Percentiles rank a stretch among this genome's conserved stretches.
These are phyloP conservation scores for Thysanoteuthis rhombus DNA, from an alignment of 2,888 invertebrate species.

Conservation along the genomic window DNA sequence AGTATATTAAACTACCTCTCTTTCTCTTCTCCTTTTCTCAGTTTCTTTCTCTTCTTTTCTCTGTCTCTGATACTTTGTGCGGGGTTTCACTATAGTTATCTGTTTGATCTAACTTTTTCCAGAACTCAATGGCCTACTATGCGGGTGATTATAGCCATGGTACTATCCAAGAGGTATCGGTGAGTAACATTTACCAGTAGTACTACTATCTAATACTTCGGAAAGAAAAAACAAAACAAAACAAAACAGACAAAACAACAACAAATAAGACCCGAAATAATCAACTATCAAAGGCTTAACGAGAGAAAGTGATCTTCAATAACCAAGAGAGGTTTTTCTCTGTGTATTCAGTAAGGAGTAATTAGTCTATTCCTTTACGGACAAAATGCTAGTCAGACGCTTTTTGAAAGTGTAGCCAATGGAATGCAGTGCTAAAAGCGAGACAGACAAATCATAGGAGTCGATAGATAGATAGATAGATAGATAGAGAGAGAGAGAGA, in stretches of 20 bases:
- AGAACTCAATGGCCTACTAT: constrained; percentile 31
- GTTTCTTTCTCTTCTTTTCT: background rate
- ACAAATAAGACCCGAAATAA: background rate
- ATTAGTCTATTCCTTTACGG: no score
- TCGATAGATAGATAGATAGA: no score
- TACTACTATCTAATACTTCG: background rate
- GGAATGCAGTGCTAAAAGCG: no score
- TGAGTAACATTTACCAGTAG: constrained; percentile 15
- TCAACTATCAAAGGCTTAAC: no score
- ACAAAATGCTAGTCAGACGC: no score
- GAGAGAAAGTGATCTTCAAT: no score
- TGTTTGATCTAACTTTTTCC: constrained; percentile 16
- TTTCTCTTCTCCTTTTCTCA: background rate
- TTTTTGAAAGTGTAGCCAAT: no score
- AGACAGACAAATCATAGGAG: no score
- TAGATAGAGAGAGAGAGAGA: no score
- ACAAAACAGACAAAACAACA: background rate
- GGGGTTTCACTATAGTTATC: background rate
- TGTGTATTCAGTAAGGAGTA: no score
- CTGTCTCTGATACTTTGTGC: background rate
- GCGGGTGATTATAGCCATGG: constrained; percentile 31
- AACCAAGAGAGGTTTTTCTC: no score
- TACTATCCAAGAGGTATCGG: constrained; percentile 27
- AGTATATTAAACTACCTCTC: no score
- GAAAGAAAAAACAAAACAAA: background rate